phyloP scores from a whole-genome alignment of 1,140 invertebrate species.

The Metopolophium dirhodum region DNA sequence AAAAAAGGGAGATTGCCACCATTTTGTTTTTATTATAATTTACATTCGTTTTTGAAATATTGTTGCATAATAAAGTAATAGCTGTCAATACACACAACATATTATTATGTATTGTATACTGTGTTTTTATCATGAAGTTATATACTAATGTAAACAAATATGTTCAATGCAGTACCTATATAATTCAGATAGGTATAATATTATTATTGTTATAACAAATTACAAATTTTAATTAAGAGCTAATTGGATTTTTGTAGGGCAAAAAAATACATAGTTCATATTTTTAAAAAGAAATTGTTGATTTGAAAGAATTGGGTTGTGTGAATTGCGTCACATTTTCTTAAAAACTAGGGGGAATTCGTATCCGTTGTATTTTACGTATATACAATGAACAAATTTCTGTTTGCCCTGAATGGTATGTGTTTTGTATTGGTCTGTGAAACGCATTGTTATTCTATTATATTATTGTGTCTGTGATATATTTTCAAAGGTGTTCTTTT shows the following conservation, averaged over 20 bases:
- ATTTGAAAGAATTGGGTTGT: background rate
- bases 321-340: background rate
- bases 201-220: background rate
- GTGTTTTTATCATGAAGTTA: background rate
- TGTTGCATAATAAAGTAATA: background rate
- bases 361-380: background rate
- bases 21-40: constrained; percentile 44
- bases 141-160: background rate
- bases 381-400: background rate
- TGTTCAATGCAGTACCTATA: background rate
- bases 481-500: background rate
- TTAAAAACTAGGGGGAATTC: background rate
- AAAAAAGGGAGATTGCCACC: constrained; percentile 7
- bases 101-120: background rate
- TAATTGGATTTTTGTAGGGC: background rate
- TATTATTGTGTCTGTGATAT: background rate
- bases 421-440: background rate
- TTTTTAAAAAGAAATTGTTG: background rate
- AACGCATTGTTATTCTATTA: background rate
- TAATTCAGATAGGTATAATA: too few species aligned
- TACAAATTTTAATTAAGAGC: background rate
- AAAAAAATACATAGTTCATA: background rate
- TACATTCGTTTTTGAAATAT: constrained; percentile 10
- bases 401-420: background rate
- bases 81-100: background rate